Conservation (phyloP, 1,140 invertebrate genomes). For the Eriocheir sinensis region DNA sequence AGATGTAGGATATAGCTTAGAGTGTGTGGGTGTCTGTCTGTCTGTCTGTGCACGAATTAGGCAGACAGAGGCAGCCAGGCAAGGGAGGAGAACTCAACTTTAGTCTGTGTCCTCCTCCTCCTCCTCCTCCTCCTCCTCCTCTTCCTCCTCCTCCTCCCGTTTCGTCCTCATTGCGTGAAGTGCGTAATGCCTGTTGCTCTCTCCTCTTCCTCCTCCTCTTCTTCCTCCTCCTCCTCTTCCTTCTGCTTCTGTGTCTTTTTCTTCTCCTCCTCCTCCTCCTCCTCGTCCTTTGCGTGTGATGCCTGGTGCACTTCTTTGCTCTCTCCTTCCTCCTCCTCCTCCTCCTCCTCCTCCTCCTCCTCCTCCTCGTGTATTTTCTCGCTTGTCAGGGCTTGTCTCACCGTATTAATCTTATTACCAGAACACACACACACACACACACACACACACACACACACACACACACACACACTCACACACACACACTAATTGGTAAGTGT, state of each 20-base stretch:
- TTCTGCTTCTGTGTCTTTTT: background rate
- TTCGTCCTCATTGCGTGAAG: background rate
- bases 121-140: background rate
- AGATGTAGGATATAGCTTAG: background rate
- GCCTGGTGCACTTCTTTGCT: background rate
- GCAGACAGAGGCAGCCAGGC: too few species aligned
- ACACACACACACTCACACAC: conserved; percentile 21
- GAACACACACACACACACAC: background rate
- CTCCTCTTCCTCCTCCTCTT: background rate
- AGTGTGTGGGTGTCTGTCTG: too few species aligned
- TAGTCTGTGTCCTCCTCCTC: background rate
- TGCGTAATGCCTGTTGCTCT: background rate
- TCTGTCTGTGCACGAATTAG: too few species aligned
- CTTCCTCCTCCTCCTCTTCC: background rate
- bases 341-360: background rate
- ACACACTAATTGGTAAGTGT: background rate
- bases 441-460: conserved; percentile 22
- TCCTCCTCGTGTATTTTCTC: background rate
- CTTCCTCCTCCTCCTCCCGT: background rate
- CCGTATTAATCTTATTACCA: background rate
- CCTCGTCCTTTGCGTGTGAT: background rate
- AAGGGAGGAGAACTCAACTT: too few species aligned
- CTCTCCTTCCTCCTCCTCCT: background rate
- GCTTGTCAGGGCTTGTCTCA: background rate
- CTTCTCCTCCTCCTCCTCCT: background rate